Evolutionary conservation across 2,113 vertebrate species (phyloP).

Genomic region (Hippocampus guttulatus): DNA sequence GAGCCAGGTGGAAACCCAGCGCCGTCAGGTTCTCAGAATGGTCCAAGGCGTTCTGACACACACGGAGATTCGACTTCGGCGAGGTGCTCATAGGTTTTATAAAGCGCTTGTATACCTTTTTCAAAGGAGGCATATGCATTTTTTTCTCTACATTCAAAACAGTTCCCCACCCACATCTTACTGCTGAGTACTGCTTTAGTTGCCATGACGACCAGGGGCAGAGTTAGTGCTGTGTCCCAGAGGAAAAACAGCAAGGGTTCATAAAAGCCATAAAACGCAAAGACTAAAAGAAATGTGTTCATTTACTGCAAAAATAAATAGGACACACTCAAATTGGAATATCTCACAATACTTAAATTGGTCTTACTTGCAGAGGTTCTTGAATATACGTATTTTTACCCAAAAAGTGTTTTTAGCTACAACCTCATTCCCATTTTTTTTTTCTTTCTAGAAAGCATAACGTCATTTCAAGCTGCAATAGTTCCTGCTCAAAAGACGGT

Average conservation of each 20-base stretch:
- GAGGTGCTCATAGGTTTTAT: background rate
- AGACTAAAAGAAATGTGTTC: background rate
- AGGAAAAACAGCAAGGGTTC: no score
- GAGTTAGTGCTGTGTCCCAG: no score
- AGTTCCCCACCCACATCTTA: no score
- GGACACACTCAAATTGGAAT: background rate
- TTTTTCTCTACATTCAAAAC: no score
- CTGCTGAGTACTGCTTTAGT: no score
- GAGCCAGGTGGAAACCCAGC: conserved; percentile 88
- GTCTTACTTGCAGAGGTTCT: background rate
- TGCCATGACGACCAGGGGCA: no score
- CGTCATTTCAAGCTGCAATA: background rate
- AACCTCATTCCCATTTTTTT: background rate
- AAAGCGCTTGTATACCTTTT: background rate
- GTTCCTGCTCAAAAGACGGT: background rate
- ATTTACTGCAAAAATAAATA: background rate
- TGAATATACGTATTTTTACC: background rate
- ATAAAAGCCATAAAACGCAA: no score
- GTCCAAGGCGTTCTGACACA: conserved; percentile 87
- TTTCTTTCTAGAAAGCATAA: background rate
- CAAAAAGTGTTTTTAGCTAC: background rate
- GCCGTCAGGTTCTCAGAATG: conserved; percentile 86
- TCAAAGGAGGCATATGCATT: no score
- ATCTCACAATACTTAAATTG: background rate
- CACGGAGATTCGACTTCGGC: background rate